Conservation (phyloP, 2,797 vertebrate species). For the Meriones psammophilus region DNA sequence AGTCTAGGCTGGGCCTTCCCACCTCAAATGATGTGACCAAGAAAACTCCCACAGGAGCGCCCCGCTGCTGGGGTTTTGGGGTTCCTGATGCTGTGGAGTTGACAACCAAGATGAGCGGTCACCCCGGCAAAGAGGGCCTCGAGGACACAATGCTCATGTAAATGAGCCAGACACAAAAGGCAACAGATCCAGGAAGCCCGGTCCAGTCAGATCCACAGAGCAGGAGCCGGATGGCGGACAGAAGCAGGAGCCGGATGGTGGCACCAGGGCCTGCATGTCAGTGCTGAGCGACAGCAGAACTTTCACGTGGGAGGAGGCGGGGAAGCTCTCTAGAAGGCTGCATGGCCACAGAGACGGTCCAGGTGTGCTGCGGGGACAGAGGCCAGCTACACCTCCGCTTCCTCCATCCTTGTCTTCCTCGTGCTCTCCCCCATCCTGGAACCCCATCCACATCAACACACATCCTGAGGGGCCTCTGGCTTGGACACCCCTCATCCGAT, state of each 20-base stretch:
- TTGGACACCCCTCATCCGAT: neutral
- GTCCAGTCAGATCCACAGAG: neutral
- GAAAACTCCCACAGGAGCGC: neutral
- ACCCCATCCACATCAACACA: neutral
- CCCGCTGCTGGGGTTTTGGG: neutral
- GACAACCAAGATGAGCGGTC: neutral
- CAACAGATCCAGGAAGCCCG: neutral
- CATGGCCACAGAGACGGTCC: neutral
- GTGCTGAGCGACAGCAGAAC: no score
- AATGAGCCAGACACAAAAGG: neutral
- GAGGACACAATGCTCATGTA: neutral
- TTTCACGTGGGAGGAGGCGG: neutral
- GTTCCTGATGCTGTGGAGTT: neutral
- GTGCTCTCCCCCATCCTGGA: neutral
- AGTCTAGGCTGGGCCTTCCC: neutral
- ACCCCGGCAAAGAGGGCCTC: neutral
- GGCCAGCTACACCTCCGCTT: neutral
- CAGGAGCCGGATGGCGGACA: no score
- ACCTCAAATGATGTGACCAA: neutral
- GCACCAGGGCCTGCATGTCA: no score
- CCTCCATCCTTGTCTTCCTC: neutral
- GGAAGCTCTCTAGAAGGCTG: neutral
- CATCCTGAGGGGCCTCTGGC: neutral
- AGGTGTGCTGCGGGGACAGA: neutral
- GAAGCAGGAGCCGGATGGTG: neutral